These are phyloP conservation scores for Thysanoteuthis rhombus DNA, from an alignment of 2,888 invertebrate species.

Conservation along the genomic window DNA sequence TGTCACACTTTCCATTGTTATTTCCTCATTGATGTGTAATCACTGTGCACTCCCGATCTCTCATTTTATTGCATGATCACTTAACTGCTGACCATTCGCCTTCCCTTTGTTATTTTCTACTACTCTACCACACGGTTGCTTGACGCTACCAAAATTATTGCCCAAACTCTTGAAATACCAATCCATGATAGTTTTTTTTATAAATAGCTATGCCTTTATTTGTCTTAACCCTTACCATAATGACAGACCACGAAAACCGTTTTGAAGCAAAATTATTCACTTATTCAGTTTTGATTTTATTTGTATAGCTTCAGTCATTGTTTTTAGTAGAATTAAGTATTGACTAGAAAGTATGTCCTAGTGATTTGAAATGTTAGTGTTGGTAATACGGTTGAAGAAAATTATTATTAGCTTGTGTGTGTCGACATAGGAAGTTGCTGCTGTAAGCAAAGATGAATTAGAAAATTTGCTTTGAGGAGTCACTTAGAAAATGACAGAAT, in stretches of 20 bases:
- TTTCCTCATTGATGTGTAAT: background rate
- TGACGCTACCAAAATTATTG: background rate
- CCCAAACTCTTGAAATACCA: background rate
- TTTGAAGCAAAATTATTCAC: too few species aligned
- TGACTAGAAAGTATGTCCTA: background rate
- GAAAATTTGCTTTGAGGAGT: background rate
- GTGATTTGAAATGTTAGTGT: background rate
- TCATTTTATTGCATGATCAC: background rate
- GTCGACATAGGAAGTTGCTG: background rate
- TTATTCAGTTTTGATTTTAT: background rate
- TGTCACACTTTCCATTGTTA: background rate
- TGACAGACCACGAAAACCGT: background rate
- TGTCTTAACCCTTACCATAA: background rate
- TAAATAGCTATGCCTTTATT: too few species aligned
- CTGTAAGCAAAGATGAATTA: background rate
- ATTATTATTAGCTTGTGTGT: background rate
- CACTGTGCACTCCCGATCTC: background rate
- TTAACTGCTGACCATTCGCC: background rate
- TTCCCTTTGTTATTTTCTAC: background rate
- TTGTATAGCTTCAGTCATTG: background rate
- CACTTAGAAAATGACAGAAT: background rate
- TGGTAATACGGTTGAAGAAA: background rate
- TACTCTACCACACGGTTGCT: background rate
- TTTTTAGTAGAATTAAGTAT: background rate
- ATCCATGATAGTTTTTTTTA: background rate